Percentiles rank a stretch among this genome's conserved stretches.
phyloP scores from a whole-genome alignment of 1,140 invertebrate species.

The Gonioctena quinquepunctata region DNA sequence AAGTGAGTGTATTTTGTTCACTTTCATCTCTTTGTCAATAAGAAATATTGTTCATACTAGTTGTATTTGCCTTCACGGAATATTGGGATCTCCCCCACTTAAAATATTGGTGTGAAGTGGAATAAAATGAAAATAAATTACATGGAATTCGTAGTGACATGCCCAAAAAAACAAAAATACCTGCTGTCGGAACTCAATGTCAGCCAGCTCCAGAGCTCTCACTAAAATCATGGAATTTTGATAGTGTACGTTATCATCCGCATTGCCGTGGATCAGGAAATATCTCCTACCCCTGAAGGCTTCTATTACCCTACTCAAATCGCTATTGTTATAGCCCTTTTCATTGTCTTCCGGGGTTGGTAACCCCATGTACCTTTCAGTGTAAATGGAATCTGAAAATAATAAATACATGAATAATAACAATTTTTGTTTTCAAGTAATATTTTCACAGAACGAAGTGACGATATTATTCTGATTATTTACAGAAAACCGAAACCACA shows the following conservation, averaged over 20 bases:
- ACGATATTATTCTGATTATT: too few species aligned
- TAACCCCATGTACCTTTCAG: slow-evolving; percentile 90
- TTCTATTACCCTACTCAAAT: slow-evolving; percentile 67
- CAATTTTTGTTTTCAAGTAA: background rate
- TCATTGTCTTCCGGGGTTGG: slow-evolving; percentile 69
- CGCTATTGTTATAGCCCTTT: slow-evolving; percentile 66
- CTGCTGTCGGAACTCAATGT: slow-evolving; percentile 86
- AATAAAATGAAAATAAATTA: too few species aligned
- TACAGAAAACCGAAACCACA: too few species aligned
- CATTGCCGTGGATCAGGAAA: slow-evolving; percentile 86
- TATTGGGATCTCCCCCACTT: too few species aligned
- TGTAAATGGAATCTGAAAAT: slow-evolving; percentile 88
- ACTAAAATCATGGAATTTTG: slow-evolving; percentile 88
- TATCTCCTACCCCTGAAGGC: slow-evolving; percentile 78
- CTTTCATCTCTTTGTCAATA: too few species aligned
- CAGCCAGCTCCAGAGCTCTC: slow-evolving; percentile 74
- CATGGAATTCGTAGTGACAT: too few species aligned
- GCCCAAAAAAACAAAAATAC: too few species aligned
- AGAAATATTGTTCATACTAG: too few species aligned
- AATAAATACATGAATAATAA: background rate
- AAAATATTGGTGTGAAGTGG: too few species aligned
- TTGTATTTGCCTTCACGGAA: too few species aligned
- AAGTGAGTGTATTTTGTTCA: too few species aligned
- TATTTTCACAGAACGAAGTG: too few species aligned
- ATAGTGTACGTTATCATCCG: slow-evolving; percentile 93